Percentiles rank a stretch among this genome's conserved stretches.
Evolutionary conservation across 2,888 invertebrate species (phyloP).

Genomic region (Agriopis leucophaearia): DNA sequence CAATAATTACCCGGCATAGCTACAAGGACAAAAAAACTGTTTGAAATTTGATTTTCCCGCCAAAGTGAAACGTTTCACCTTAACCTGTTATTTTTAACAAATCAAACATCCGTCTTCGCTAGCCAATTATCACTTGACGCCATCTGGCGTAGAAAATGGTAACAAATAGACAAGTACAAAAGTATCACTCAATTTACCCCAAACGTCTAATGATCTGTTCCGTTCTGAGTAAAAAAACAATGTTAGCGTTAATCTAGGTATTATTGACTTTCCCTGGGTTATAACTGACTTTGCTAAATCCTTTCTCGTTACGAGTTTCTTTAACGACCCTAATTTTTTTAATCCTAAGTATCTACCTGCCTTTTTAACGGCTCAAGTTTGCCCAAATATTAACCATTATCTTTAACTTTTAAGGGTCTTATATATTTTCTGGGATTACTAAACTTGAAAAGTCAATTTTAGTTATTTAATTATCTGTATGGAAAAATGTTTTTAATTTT

Average conservation of each 20-base stretch:
- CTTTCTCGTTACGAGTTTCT: constrained; percentile 35
- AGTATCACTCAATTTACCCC: too few relatives aligned
- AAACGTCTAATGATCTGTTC: too few relatives aligned
- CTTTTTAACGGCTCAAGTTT: constrained; percentile 53
- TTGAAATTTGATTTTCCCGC: too few relatives aligned
- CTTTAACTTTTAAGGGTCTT: constrained; percentile 16
- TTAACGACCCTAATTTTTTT: constrained; percentile 48
- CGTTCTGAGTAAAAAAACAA: not conserved
- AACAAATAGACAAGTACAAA: too few relatives aligned
- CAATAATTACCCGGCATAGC: too few relatives aligned
- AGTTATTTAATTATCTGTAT: not conserved
- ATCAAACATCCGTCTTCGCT: too few relatives aligned
- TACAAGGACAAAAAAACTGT: too few relatives aligned
- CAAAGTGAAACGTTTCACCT: too few relatives aligned
- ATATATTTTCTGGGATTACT: constrained; percentile 1
- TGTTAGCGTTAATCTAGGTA: not conserved
- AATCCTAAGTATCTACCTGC: constrained; percentile 48
- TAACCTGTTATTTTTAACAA: too few relatives aligned
- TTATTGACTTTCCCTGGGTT: constrained; percentile 1
- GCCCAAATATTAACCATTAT: constrained; percentile 36
- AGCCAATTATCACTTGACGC: too few relatives aligned
- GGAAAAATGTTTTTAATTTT: too few relatives aligned
- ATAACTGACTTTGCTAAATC: constrained; percentile 18
- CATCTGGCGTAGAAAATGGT: too few relatives aligned
- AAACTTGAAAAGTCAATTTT: constrained; percentile 4